Conservation (phyloP, 2,797 vertebrate genomes). For the Lagocephalus sceleratus region DNA sequence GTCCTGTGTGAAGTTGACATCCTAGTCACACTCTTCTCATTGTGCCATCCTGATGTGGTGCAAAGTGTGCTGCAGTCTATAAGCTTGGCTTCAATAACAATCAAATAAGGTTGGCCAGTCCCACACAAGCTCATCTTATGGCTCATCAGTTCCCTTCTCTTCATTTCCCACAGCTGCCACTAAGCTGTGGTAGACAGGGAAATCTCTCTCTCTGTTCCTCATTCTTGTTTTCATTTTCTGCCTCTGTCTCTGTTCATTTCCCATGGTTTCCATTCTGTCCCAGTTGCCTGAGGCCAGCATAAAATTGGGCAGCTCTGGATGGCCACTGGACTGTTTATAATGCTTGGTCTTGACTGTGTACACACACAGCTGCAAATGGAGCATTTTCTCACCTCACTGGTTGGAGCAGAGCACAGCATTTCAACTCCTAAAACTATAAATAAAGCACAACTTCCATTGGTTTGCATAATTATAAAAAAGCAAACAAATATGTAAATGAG, state of each 20-base stretch:
- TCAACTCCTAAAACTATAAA: conserved; percentile 3
- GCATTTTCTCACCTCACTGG: conserved; percentile 26
- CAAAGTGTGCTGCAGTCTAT: neutral
- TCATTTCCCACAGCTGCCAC: conserved; percentile 49
- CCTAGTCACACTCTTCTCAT: conserved; percentile 1
- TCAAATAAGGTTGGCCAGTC: conserved; percentile 30
- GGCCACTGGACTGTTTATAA: conserved; percentile 51
- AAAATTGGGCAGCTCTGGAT: conserved; percentile 35
- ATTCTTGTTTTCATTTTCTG: conserved; percentile 43
- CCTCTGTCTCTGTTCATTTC: conserved; percentile 46
- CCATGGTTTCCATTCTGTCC: conserved; percentile 41
- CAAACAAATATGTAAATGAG: neutral
- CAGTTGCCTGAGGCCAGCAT: conserved; percentile 32
- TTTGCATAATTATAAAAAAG: neutral
- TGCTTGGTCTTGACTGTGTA: conserved; percentile 34
- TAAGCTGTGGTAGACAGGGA: conserved; percentile 29
- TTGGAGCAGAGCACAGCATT: conserved; percentile 5
- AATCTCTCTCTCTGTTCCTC: conserved; percentile 39
- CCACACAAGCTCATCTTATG: conserved; percentile 36
- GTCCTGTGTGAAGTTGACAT: neutral
- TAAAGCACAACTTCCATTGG: neutral
- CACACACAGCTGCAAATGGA: conserved; percentile 27
- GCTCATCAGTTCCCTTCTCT: conserved; percentile 37
- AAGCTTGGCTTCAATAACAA: conserved; percentile 29
- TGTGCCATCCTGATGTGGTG: conserved; percentile 7